Evolutionary conservation across 2,113 vertebrate species (phyloP), one percentile per base, ranked within the genome.

Genomic region (Antennarius striatus): DNA sequence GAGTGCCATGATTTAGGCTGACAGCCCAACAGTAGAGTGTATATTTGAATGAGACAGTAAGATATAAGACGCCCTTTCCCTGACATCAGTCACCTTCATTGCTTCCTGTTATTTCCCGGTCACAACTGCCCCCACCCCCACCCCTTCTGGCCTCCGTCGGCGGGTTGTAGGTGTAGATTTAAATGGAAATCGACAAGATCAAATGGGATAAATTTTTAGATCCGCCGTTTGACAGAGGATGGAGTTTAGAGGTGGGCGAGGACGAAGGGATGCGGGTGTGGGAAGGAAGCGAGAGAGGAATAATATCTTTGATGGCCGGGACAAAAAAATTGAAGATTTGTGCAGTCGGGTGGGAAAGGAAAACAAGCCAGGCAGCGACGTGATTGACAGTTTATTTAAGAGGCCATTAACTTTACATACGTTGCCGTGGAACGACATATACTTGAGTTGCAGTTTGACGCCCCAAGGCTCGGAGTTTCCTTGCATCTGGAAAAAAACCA

Each of bases 331-430:
- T 29, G 29, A 71, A 81, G 65, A 82, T 77, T 70, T 83, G 84
- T 87, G 80, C 67, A 75, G 56, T 80, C 15, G 53, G 29, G 73
- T 63, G 61, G 77, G 63, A 73, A 54, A 75, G 71, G 79, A 84
- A 75, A 75, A 88, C 79, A 85, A 75, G 64, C 58, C 69, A 66
- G 58, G 72, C 78, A 3, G 79, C 75, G 68, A 67, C 52, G 68
- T 13, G 84, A 92, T 90, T 93, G 91, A 93, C 91, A 92, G 85
- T 91, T 91, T 92, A 90, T 91, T 93, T 93, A 92, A 91, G 86
- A 93, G 85, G 82, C 89, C 90, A 91, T 92, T 93, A 92, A 92
- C 83, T 89, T 92, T 86, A 93, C 91, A 93, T 90, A 90, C 66
- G 51, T 73, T 78, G 66, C 80, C 83, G 73, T 67, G 73, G 83